Conservation (phyloP, 2,888 invertebrate genomes). For the Agriotes lineatus region DNA sequence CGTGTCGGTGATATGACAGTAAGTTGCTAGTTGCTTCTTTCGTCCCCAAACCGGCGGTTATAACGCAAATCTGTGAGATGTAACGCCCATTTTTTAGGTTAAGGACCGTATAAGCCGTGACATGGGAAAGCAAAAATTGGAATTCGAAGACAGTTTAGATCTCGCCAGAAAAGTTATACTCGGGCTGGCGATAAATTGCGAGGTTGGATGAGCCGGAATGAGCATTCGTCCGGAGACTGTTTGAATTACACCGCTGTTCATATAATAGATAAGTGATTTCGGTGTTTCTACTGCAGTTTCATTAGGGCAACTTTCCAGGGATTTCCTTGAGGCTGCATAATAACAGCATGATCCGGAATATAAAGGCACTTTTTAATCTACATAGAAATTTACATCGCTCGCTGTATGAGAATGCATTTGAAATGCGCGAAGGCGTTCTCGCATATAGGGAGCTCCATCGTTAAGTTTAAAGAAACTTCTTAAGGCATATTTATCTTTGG, state of each 20-base stretch:
- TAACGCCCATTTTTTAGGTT: slow-evolving; percentile 3
- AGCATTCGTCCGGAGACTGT: slow-evolving; percentile 9
- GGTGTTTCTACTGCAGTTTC: neutral
- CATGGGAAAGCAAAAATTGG: slow-evolving; percentile 27
- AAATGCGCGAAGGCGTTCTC: neutral
- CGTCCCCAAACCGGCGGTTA: too few relatives aligned
- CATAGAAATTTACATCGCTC: neutral
- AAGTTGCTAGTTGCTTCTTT: too few relatives aligned
- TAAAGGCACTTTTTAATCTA: neutral
- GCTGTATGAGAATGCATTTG: too few relatives aligned
- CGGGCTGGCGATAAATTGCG: slow-evolving; percentile 26
- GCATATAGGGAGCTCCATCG: slow-evolving; percentile 1
- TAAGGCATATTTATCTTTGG: slow-evolving; percentile 33
- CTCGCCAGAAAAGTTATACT: slow-evolving; percentile 25
- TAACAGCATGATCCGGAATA: neutral
- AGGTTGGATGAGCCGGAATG: slow-evolving; percentile 28
- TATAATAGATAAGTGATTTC: slow-evolving; percentile 8
- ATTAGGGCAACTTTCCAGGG: neutral
- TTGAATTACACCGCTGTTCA: slow-evolving; percentile 23
- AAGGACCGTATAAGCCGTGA: slow-evolving; percentile 19
- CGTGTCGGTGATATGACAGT: neutral
- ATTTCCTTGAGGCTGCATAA: neutral
- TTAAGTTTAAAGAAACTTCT: slow-evolving; percentile 25
- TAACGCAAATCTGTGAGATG: slow-evolving; percentile 18
- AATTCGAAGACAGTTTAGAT: slow-evolving; percentile 31